These are phyloP conservation scores for Coenonympha arcania DNA, from an alignment of 2,888 invertebrate species.

Conservation along the genomic window DNA sequence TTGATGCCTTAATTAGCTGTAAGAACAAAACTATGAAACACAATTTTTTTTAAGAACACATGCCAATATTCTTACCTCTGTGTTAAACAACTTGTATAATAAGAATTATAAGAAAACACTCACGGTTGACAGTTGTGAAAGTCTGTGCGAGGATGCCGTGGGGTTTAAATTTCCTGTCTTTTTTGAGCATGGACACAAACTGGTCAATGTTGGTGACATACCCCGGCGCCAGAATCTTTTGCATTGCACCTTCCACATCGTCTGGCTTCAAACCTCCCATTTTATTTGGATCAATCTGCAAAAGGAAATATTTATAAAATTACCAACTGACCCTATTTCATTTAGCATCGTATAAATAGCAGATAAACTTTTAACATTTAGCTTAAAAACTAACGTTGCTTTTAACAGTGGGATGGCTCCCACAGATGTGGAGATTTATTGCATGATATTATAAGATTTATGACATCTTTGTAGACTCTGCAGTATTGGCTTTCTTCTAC, in stretches of 20 bases:
- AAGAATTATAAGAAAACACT: slow-evolving; percentile 30
- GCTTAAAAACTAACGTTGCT: too few species aligned
- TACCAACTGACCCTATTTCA: too few species aligned
- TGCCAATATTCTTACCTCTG: not conserved
- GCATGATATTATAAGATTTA: too few species aligned
- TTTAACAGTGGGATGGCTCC: too few species aligned
- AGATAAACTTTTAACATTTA: too few species aligned
- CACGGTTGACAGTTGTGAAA: slow-evolving; percentile 67
- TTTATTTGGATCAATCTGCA: slow-evolving; percentile 70
- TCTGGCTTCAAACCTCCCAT: slow-evolving; percentile 80
- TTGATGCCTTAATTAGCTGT: too few species aligned
- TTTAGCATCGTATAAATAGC: too few species aligned
- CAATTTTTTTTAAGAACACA: too few species aligned
- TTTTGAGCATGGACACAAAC: slow-evolving; percentile 79
- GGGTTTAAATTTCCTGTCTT: slow-evolving; percentile 84
- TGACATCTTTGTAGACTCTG: too few species aligned
- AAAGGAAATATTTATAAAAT: not conserved
- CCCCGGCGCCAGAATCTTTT: slow-evolving; percentile 80
- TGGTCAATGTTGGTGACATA: slow-evolving; percentile 81
- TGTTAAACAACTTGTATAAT: not conserved
- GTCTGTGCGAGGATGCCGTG: slow-evolving; percentile 80
- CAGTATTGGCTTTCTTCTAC: too few species aligned
- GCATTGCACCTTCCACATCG: slow-evolving; percentile 80
- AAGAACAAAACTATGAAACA: too few species aligned
- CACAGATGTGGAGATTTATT: too few species aligned